Conservation (phyloP, 35 echinoderm and acorn worm species). For the Patiria miniata region DNA sequence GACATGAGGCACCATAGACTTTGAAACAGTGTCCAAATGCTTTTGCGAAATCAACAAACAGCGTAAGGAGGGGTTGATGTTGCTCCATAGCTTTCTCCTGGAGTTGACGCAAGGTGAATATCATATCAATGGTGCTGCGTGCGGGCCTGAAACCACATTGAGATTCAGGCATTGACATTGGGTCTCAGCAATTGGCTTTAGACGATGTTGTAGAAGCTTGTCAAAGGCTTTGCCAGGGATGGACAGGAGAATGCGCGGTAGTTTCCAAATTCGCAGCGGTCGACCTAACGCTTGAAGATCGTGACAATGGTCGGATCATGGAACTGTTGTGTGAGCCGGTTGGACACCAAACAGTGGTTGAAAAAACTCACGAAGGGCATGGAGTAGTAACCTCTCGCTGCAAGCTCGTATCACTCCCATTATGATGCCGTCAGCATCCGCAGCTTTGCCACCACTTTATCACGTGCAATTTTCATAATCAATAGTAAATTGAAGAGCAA, state of each 20-base stretch:
- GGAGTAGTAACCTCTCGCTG: too few species aligned
- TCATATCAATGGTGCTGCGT: conserved; percentile 32
- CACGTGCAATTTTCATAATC: too few species aligned
- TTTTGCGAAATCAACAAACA: conserved; percentile 54
- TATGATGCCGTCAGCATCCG: too few species aligned
- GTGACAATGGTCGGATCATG: neutral
- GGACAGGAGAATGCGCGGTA: conserved; percentile 20
- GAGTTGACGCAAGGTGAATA: conserved; percentile 44
- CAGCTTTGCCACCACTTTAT: too few species aligned
- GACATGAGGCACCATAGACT: too few species aligned
- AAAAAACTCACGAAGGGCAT: too few species aligned
- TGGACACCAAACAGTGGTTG: too few species aligned
- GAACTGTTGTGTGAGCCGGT: too few species aligned
- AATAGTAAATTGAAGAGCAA: too few species aligned
- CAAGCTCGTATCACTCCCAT: too few species aligned
- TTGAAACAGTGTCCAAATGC: too few species aligned
- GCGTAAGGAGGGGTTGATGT: conserved; percentile 35
- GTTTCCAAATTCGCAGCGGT: too few species aligned
- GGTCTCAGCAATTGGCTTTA: neutral
- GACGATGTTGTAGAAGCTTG: neutral
- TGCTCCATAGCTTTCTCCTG: conserved; percentile 60
- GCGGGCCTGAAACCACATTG: conserved; percentile 36
- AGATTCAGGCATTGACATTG: neutral
- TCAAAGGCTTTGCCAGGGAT: conserved; percentile 32
- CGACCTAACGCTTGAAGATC: neutral